These are phyloP conservation scores for Lepidurus apus DNA, from an alignment of 1,140 invertebrate species.

Conservation along the genomic window DNA sequence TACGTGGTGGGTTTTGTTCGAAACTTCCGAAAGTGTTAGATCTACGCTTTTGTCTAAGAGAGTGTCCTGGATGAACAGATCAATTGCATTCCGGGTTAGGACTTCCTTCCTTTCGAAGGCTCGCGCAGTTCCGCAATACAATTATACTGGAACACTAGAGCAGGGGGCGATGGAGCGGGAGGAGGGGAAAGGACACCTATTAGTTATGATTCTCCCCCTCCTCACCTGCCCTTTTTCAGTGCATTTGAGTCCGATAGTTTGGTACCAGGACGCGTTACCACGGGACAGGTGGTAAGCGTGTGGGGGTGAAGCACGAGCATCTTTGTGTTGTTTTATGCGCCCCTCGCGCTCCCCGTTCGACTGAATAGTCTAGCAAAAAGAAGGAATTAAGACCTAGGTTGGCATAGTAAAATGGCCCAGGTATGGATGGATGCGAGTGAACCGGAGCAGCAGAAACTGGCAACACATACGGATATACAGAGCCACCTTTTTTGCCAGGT, in stretches of 20 bases:
- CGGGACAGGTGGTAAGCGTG: slow-evolving; percentile 8
- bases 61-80: no score
- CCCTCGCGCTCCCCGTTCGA: not conserved
- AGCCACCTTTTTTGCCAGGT: not conserved
- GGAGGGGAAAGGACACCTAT: not conserved
- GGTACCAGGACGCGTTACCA: slow-evolving; percentile 7
- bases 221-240: not conserved
- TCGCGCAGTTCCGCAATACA: no score
- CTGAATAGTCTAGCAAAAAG: not conserved
- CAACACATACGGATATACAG: not conserved
- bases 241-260: not conserved
- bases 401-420: not conserved
- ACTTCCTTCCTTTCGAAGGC: no score
- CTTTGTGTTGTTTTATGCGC: slow-evolving; percentile 1
- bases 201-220: not conserved
- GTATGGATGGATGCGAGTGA: not conserved
- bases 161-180: not conserved
- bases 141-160: no score
- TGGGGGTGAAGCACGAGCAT: slow-evolving; percentile 12
- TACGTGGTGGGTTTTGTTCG: no score
- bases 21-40: no score
- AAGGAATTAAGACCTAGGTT: not conserved
- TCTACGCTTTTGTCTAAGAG: no score
- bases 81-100: no score
- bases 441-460: slow-evolving; percentile 3